phyloP scores from a whole-genome alignment of 1,140 invertebrate species.

The Leptinotarsa texana region DNA sequence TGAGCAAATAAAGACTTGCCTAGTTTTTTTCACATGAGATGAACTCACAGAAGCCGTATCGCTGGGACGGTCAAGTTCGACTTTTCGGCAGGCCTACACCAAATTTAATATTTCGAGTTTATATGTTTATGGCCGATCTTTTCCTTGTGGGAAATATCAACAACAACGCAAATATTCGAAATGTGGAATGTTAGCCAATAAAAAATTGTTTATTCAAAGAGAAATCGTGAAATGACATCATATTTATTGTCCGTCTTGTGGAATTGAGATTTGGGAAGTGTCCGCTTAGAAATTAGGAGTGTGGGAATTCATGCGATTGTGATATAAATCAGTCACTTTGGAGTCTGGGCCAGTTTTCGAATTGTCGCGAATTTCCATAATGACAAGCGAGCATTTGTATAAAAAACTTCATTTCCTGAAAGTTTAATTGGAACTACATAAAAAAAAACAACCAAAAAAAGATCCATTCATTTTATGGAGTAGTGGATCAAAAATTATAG shows the following conservation, averaged over 20 bases:
- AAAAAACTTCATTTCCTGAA: too few species aligned
- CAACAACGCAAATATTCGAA: constrained; percentile 10
- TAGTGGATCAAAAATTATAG: too few species aligned
- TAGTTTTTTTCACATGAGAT: not conserved
- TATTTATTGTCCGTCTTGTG: not conserved
- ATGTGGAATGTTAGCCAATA: constrained; percentile 11
- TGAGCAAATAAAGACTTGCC: not conserved
- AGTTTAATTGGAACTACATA: too few species aligned
- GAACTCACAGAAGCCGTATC: not conserved
- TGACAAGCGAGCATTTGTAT: too few species aligned
- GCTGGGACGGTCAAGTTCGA: not conserved
- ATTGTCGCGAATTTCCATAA: too few species aligned
- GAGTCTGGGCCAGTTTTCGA: too few species aligned
- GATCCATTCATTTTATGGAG: too few species aligned
- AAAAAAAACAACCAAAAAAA: too few species aligned
- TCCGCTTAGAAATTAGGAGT: not conserved
- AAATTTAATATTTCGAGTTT: not conserved
- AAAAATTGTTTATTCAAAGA: constrained; percentile 13
- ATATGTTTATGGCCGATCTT: constrained; percentile 1
- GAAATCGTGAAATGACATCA: constrained; percentile 12
- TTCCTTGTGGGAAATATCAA: constrained; percentile 12
- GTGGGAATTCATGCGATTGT: not conserved
- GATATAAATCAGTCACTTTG: not conserved
- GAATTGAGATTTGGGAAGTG: not conserved
- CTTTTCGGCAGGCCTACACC: not conserved